Conservation (phyloP, 2,888 invertebrate species). For the Cerceris rybyensis region DNA sequence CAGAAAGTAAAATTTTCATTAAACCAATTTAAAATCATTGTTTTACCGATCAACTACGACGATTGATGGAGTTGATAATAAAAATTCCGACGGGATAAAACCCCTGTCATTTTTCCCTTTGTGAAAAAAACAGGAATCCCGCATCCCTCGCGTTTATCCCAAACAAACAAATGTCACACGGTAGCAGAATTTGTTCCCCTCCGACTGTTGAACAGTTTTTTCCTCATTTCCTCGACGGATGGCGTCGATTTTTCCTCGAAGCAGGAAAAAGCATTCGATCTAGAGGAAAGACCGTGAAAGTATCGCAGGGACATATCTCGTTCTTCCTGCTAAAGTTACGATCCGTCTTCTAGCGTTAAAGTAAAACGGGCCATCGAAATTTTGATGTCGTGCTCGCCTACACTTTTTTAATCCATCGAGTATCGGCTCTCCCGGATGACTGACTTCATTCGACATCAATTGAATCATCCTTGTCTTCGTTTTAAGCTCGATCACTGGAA, state of each 20-base stretch:
- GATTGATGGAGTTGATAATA: no score
- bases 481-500: neutral
- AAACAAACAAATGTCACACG: neutral
- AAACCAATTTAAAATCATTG: no score
- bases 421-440: slow-evolving; percentile 46
- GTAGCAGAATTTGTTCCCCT: neutral
- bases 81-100: no score
- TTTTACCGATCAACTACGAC: no score
- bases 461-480: slow-evolving; percentile 9
- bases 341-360: slow-evolving; percentile 20
- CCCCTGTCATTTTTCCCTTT: neutral
- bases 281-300: slow-evolving; percentile 11
- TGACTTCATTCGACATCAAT: slow-evolving; percentile 5
- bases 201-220: neutral
- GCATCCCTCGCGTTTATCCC: neutral
- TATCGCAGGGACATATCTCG: slow-evolving; percentile 19
- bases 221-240: slow-evolving; percentile 11
- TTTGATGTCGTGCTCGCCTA: slow-evolving; percentile 8
- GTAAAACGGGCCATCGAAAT: slow-evolving; percentile 32
- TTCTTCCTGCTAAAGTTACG: slow-evolving; percentile 22
- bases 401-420: slow-evolving; percentile 35
- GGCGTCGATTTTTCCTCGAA: slow-evolving; percentile 6
- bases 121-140: neutral
- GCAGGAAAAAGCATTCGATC: slow-evolving; percentile 22
- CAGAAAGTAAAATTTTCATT: no score